Conservation (phyloP, 2,888 invertebrate species). For the Drosophila neonasuta region DNA sequence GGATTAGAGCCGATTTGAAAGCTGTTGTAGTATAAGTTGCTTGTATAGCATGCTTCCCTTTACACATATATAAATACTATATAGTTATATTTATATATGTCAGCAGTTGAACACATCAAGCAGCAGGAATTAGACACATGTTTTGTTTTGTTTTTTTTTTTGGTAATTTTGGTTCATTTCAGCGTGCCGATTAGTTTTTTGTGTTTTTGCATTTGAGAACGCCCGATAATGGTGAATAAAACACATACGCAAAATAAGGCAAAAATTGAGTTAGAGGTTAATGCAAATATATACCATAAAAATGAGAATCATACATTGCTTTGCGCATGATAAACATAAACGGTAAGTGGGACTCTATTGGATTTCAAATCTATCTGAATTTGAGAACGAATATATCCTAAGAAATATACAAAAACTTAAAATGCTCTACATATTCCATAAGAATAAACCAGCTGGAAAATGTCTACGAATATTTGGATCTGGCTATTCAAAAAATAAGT, state of each 20-base stretch:
- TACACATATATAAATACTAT: conserved; percentile 32
- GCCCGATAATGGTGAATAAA: conserved; percentile 41
- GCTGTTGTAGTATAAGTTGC: conserved; percentile 45
- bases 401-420: not conserved
- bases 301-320: conserved; percentile 2
- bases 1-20: conserved; percentile 51
- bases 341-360: not conserved
- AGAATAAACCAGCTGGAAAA: not conserved
- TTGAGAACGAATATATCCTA: not conserved
- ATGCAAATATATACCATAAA: conserved; percentile 20
- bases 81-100: conserved; percentile 30
- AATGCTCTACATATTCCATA: not conserved
- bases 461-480: not conserved
- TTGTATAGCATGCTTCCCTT: conserved; percentile 47
- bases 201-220: conserved; percentile 48
- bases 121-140: conserved; percentile 22
- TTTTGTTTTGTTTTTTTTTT: conserved; percentile 13
- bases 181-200: conserved; percentile 61
- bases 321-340: not conserved
- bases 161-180: conserved; percentile 34
- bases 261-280: conserved; percentile 31
- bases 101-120: conserved; percentile 17
- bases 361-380: not conserved
- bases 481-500: not conserved
- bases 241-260: conserved; percentile 43